phyloP scores from a whole-genome alignment of 2,113 vertebrate genomes.

The Pavo muticus region DNA sequence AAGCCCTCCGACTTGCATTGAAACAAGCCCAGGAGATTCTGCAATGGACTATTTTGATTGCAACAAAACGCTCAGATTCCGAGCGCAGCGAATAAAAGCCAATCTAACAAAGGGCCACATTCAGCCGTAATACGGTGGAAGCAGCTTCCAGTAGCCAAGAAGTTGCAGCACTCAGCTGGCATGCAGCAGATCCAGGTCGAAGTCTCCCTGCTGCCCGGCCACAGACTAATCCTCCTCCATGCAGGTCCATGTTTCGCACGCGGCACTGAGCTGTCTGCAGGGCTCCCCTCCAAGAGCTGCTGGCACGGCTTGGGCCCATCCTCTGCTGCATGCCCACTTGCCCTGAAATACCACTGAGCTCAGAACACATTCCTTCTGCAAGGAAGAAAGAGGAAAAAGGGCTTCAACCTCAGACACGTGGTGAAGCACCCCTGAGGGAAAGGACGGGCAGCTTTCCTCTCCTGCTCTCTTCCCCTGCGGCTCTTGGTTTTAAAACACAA shows the following conservation, averaged over 20 bases:
- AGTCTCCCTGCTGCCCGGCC: not conserved
- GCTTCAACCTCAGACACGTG: not conserved
- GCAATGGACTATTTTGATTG: not conserved
- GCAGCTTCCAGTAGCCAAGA: not conserved
- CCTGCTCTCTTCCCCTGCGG: not conserved
- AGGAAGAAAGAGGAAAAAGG: not conserved
- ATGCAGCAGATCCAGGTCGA: not conserved
- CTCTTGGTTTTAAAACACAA: conserved; percentile 3
- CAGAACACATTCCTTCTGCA: not conserved
- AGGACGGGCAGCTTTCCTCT: not conserved
- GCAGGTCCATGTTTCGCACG: accelerated
- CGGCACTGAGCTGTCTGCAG: not conserved
- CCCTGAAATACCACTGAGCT: not conserved
- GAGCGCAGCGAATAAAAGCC: not conserved
- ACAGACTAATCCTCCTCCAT: not conserved
- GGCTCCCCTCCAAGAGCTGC: not conserved
- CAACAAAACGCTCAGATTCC: not conserved
- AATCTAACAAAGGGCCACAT: conserved; percentile 2
- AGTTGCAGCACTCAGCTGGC: not conserved
- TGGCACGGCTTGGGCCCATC: not conserved
- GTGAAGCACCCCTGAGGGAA: not conserved
- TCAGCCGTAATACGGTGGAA: not conserved
- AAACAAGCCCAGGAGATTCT: not conserved
- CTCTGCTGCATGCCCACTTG: accelerated
- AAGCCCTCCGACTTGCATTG: not conserved